Base-by-base conservation (phyloP, 1,140 invertebrate genomes). In the Solenopsis fugax region DNA sequence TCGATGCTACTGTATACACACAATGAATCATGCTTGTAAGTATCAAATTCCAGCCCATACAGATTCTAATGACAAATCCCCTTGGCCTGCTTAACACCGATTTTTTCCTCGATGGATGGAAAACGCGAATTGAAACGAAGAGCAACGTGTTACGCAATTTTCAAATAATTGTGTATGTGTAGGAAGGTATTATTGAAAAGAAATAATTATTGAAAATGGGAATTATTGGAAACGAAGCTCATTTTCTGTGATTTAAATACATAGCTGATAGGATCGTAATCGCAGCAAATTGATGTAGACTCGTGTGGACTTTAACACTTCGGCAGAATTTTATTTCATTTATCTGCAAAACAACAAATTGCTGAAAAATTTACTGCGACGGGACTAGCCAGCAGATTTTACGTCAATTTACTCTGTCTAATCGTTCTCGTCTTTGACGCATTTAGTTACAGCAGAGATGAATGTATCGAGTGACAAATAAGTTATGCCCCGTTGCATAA, bases 361-460 rank as follows among this genome's bases (percentile, higher is more conserved):
- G 4, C 18, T 78, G 9, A n/a, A 65, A 60, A 60, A 21, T 65
- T 48, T 21, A 48, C 18, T 48, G 13, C 12, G 24, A 34, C n/a
- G 18, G 65, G 9, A 24, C 60, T 58, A 60, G 54, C n/a, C 54
- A 21, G 5, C 29, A 1, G 2, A 60, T 48, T 41, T 18, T 73
- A 45, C 50, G 24, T 80, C 67, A 72, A 60, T 84, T 50, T 50
- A 45, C n/a, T 80, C 18, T 9, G 24, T 18, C 16, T 56, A 45
- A 72, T 13, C 52, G n/a, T 73, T 9, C 41, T 48, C 12, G 24
- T 48, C 69, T 73, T 60, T 73, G 52, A 72, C 24, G 67, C 67
- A 82, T 48, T 60, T 50, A 37, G 58, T 73, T 84, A 75, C 69
- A 84, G 58, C 67, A 58, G 24, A 56, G 24, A 73, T 21, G 16